Base-by-base conservation (phyloP, 2,113 vertebrate genomes). In the Ploceus nigricollis region DNA sequence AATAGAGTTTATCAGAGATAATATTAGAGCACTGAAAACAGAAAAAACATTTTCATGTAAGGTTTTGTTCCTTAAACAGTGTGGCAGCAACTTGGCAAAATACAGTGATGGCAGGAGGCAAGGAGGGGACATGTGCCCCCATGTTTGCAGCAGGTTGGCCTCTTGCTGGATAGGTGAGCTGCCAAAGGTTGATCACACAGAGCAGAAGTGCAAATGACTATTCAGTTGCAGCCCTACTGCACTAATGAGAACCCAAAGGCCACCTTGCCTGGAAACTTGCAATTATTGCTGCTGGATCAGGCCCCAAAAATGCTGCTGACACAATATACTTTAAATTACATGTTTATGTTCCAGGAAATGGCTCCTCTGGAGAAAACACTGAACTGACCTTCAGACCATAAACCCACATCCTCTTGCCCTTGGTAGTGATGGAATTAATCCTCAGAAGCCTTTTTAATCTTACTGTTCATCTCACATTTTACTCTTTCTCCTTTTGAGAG, bases 161-260 rank as follows among this genome's bases (percentile, higher is more conserved):
- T 88, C 60, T 86, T 78, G 37, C 18, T 61, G 48, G 30, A 12
- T 35, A 61, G 45, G 20, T 77, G 45, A 73, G 16, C 39, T 89
- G 77, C 51, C 81, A 86, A 70, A 68, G 31, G 58, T 25, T n/a
- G 48, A 66, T 90, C 58, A 76, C 33, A 65, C 14, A 47, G 28
- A 76, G 51, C 56, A 69, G 28, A 77, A 76, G 57, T 83, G 88
- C 39, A 92, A 95, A 91, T 79, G 37, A 92, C 42, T 53, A n/a
- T 40, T 0, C 1, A 88, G 90, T 83, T 83, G 70, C 44, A 82
- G 56, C 15, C 37, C 57, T 83, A 7, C 37, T 60, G 77, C 61
- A 70, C 86, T 96, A 97, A 95, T 81, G n/a, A 90, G 71, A 88
- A 84, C 75, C 53, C 61, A 95, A 91, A 95, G 53, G 54, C 71